Percentiles rank a stretch among this genome's conserved stretches.
Evolutionary conservation across 2,113 vertebrate genomes (phyloP).

Genomic region (Corythaeola cristata): DNA sequence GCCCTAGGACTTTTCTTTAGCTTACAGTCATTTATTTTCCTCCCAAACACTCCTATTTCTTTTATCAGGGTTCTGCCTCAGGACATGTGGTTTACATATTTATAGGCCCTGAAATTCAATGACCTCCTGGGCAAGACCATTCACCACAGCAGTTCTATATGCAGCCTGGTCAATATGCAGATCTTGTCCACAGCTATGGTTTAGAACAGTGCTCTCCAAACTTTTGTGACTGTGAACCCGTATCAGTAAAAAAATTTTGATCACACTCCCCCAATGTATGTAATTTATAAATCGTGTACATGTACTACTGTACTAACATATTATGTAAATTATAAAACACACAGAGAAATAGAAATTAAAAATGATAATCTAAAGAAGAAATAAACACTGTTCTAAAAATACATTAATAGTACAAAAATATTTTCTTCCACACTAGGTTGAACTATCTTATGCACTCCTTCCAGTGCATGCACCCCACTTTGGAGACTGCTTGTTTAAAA

Average conservation of each 20-base stretch:
- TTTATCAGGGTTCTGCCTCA: neutral
- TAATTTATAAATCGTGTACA: neutral
- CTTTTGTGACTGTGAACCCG: accelerated
- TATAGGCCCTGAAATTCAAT: neutral
- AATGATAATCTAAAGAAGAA: neutral
- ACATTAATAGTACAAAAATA: neutral
- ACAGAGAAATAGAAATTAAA: neutral
- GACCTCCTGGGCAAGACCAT: neutral
- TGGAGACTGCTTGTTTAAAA: neutral
- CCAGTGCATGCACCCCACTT: neutral
- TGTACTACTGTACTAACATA: neutral
- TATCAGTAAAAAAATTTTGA: neutral
- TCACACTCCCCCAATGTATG: accelerated
- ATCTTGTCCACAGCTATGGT: neutral
- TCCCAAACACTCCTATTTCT: neutral
- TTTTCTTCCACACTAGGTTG: neutral
- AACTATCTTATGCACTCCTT: neutral
- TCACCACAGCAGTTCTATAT: neutral
- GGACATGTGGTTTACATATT: neutral
- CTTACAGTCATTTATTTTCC: neutral
- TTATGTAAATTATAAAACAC: neutral
- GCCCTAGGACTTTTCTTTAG: neutral
- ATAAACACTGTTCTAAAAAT: neutral
- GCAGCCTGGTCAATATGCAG: neutral
- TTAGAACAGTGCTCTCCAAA: neutral